A percentile compares a stretch with the other conserved stretches of the same genome.
These are phyloP conservation scores for Platysteira castanea DNA, from an alignment of 2,113 vertebrate species.

Conservation along the genomic window DNA sequence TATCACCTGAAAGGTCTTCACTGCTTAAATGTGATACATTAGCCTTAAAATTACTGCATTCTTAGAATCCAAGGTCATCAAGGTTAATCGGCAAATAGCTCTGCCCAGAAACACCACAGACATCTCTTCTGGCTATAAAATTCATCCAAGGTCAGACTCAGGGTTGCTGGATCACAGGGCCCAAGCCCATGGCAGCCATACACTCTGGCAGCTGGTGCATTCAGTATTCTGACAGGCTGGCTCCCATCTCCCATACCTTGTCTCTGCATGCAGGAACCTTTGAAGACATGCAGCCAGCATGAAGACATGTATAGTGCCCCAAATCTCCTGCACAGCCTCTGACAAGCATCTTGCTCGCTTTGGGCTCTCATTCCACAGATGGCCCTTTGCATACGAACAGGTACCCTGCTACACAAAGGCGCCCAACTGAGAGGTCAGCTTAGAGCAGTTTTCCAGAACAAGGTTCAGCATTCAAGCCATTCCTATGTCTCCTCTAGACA, in stretches of 20 bases:
- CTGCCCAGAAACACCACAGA: neutral
- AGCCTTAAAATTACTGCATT: neutral
- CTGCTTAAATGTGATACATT: neutral
- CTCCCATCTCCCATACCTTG: neutral
- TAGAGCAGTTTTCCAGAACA: neutral
- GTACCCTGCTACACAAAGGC: neutral
- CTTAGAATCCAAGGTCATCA: neutral
- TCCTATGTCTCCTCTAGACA: neutral
- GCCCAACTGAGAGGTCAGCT: neutral
- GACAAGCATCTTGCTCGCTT: neutral
- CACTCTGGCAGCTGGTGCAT: neutral
- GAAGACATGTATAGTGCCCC: accelerated
- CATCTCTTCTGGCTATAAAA: neutral
- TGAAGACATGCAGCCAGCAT: neutral
- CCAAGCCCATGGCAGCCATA: neutral
- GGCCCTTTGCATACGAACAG: neutral
- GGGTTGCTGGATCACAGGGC: neutral
- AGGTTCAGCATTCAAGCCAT: neutral
- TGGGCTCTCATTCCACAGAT: neutral
- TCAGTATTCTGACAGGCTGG: neutral
- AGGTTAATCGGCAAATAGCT: neutral
- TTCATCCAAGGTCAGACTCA: neutral
- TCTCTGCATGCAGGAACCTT: neutral
- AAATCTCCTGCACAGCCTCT: neutral
- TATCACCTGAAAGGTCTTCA: neutral